Percentiles rank a stretch among this genome's conserved stretches.
Evolutionary conservation across 2,888 invertebrate genomes (phyloP).

Genomic region (Melanotus villosus): DNA sequence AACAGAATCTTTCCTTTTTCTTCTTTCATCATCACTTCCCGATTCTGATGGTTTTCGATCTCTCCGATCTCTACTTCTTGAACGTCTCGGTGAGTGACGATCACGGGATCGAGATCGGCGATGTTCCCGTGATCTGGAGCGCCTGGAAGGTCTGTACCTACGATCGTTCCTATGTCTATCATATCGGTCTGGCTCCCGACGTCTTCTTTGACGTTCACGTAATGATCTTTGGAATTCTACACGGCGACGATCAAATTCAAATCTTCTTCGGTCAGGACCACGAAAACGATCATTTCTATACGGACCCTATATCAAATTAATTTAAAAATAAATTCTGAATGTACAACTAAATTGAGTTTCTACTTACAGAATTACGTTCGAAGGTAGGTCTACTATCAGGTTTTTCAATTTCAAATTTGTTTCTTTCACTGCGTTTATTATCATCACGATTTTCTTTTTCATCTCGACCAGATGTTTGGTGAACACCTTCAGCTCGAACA

Average conservation of each 20-base stretch:
- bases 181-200: conserved; percentile 43
- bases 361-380: conserved; percentile 55
- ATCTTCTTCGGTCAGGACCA: conserved; percentile 56
- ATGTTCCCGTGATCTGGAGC: conserved; percentile 58
- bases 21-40: conserved; percentile 34
- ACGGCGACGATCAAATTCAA: conserved; percentile 46
- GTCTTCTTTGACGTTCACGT: conserved; percentile 42
- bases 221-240: conserved; percentile 42
- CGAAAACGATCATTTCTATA: conserved; percentile 48
- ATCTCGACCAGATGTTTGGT: conserved; percentile 15
- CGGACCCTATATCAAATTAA: conserved; percentile 1
- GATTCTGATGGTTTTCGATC: conserved; percentile 52
- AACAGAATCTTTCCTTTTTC: conserved; percentile 25
- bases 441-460: conserved; percentile 45
- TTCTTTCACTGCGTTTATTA: conserved; percentile 58
- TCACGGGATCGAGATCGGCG: conserved; percentile 60
- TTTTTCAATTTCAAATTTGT: conserved; percentile 65
- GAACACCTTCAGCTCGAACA: conserved; percentile 56
- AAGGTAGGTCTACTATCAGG: conserved; percentile 46
- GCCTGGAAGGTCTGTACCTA: conserved; percentile 51
- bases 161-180: conserved; percentile 29
- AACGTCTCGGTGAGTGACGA: conserved; percentile 68
- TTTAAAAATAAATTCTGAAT: too few relatives aligned
- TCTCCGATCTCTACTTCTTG: conserved; percentile 61
- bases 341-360: too few relatives aligned